Evolutionary conservation across 2,888 invertebrate species (phyloP), one percentile per base, ranked within the genome.

Genomic region (Notodonta ziczac): DNA sequence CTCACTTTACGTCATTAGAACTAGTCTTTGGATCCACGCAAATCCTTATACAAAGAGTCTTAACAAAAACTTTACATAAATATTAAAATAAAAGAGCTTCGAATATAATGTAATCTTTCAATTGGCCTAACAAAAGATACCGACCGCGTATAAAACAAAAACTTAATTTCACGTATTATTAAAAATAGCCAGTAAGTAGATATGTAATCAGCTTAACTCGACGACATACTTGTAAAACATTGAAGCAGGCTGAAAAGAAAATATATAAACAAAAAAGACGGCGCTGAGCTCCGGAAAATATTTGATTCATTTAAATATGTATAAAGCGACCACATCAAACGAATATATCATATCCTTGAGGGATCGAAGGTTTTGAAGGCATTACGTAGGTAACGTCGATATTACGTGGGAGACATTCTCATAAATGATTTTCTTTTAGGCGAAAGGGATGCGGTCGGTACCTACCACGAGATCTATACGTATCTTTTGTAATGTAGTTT

Each of bases 281-380:
- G 53, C 72, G 71, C 65, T 60, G 54, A 65, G 64, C 68, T 62
- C 58, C 73, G 66, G 69, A 66, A 74, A 75, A 80, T 78, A 82
- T 80, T 73, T 74, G 77, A 78, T 77, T 77, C 76, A 80, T 83
- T 84, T 82, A 85, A 84, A 84, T 85, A 84, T 81, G 84, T 83
- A 83, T 79, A 79, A 78, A 74, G 72, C 69, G 72, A 61, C 70
- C 74, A 78, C 81, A 77, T 78, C 80, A 75, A 82, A 83, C 70
- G 72, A 72, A 67, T 74, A 77, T 79, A 77, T 79, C 78, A 76
- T 79, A 73, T 78, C 70, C 71, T 66, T 70, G 55, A 62, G 71
- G 70, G 72, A 74, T 75, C 68, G 75, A 69, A 72, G 63, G 70
- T 59, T 63, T 57, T 61, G 59, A 56, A 59, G 63, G 63, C 57